A percentile compares a stretch with the other conserved stretches of the same genome.
Conservation (phyloP, 1,140 invertebrate species). For the Ganaspis sp. region DNA sequence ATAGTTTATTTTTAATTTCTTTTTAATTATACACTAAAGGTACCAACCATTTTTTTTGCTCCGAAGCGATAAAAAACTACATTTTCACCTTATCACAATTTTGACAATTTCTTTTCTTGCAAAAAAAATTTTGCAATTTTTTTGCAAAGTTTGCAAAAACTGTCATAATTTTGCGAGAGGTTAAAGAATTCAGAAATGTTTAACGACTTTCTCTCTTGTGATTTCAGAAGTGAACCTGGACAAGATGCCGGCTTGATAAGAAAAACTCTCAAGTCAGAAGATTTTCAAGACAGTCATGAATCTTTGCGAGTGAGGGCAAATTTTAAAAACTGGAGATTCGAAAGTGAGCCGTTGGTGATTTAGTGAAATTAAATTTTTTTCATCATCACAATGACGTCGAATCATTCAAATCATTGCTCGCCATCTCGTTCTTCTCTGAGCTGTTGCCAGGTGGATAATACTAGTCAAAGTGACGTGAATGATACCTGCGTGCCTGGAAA, state of each 20-base stretch:
- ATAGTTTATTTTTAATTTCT: no score
- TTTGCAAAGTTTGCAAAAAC: not conserved
- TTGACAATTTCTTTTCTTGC: no score
- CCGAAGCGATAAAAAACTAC: no score
- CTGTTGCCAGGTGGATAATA: conserved; percentile 64
- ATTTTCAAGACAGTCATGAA: not conserved
- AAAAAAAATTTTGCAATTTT: no score
- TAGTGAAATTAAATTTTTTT: conserved; percentile 14
- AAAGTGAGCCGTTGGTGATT: no score
- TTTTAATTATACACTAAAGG: no score
- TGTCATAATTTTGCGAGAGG: not conserved
- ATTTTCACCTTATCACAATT: no score
- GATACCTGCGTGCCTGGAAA: conserved; percentile 57
- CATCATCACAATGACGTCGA: conserved; percentile 54
- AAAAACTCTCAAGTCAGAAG: not conserved
- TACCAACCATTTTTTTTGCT: no score
- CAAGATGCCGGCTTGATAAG: conserved; percentile 18
- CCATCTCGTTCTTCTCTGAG: conserved; percentile 65
- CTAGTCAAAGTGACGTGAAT: conserved; percentile 63
- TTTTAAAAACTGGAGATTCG: conserved; percentile 25
- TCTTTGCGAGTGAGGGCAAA: conserved; percentile 5
- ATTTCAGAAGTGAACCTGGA: not conserved
- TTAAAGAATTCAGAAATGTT: not conserved
- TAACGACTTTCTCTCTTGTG: conserved; percentile 23
- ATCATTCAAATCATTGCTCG: conserved; percentile 56